Percentiles rank a stretch among this genome's conserved stretches.
Conservation (phyloP, 2,797 vertebrate genomes). For the Neosilurus mollespiculum region DNA sequence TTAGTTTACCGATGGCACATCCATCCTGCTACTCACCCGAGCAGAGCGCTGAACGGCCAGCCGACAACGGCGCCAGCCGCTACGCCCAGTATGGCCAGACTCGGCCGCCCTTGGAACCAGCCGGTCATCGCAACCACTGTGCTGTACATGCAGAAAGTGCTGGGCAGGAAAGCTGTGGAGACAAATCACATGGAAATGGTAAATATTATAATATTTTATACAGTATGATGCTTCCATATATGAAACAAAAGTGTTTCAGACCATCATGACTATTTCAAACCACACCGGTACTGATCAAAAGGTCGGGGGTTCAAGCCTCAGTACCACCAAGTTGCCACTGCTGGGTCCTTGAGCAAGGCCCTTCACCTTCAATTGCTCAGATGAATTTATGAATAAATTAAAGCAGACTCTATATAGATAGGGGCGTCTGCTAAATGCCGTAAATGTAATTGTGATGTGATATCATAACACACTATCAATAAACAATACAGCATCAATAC, state of each 20-base stretch:
- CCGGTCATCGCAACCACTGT: constrained; percentile 93
- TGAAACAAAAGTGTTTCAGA: not conserved
- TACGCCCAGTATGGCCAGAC: constrained; percentile 85
- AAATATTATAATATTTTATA: not conserved
- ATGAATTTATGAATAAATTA: too few relatives aligned
- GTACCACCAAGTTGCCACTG: too few relatives aligned
- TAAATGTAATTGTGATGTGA: too few relatives aligned
- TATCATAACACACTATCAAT: too few relatives aligned
- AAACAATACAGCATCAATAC: too few relatives aligned
- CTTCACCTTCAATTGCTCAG: too few relatives aligned
- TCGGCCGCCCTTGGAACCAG: constrained; percentile 91
- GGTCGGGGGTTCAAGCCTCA: too few relatives aligned
- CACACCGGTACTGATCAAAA: too few relatives aligned
- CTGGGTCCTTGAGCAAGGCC: not conserved
- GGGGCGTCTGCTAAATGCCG: too few relatives aligned
- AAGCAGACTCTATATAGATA: too few relatives aligned
- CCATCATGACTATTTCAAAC: not conserved
- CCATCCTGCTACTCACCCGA: constrained; percentile 78
- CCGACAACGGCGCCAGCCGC: constrained; percentile 89
- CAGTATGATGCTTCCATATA: not conserved
- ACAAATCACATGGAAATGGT: constrained; percentile 1
- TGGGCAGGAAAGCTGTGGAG: constrained; percentile 88
- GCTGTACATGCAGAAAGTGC: constrained; percentile 97
- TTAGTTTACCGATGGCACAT: not conserved
- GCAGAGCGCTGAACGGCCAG: constrained; percentile 92